Evolutionary conservation across 37 sponge, comb jelly and placozoan species (phyloP).

Genomic region (Mnemiopsis leidyi): DNA sequence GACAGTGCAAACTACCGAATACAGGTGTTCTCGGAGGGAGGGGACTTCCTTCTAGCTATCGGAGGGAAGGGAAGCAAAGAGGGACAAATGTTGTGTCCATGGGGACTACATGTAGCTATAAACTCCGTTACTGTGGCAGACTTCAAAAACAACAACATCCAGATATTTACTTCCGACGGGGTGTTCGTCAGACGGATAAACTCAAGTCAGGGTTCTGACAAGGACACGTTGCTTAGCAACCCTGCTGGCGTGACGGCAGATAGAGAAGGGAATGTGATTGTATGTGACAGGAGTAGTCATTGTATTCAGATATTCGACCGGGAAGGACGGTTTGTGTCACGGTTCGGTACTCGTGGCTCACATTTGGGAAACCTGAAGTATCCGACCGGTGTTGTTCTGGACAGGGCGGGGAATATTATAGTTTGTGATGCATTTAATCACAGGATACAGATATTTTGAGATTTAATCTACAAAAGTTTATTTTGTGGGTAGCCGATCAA

Average conservation of each 20-base stretch:
- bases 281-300: neutral
- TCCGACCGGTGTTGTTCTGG: neutral
- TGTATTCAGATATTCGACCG: slow-evolving; percentile 23
- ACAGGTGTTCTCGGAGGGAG: slow-evolving; percentile 40
- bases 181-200: neutral
- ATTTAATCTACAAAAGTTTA: no score
- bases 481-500: no score
- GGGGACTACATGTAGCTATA: neutral
- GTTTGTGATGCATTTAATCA: slow-evolving; percentile 25
- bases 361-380: slow-evolving; percentile 24
- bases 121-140: neutral
- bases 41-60: neutral
- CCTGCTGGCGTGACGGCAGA: neutral
- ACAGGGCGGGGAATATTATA: neutral
- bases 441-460: slow-evolving; percentile 34
- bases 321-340: neutral
- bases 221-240: neutral
- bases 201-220: neutral
- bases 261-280: neutral
- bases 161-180: neutral
- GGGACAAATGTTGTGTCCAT: neutral
- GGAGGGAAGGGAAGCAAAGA: neutral
- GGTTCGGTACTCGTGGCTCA: neutral
- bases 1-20: slow-evolving; percentile 42
- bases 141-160: slow-evolving; percentile 32